Evolutionary conservation across 1,140 invertebrate genomes (phyloP).

Genomic region (Tetragonula clypearis): DNA sequence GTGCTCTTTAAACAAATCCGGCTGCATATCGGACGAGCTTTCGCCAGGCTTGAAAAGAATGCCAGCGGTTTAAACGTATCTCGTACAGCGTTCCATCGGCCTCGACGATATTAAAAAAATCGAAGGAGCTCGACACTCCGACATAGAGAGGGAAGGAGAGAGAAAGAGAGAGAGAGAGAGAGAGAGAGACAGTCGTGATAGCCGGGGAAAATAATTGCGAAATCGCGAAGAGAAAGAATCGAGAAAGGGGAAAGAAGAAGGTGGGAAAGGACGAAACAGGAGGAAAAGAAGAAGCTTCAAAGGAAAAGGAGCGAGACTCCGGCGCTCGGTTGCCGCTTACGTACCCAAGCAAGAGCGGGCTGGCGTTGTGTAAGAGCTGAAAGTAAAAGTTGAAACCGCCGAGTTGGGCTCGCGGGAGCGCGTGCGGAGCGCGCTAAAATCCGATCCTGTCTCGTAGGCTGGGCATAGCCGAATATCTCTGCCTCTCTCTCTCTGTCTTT

Average conservation of each 20-base stretch:
- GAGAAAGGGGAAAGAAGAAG: not conserved
- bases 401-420: slow-evolving; percentile 73
- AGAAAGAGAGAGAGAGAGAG: not conserved
- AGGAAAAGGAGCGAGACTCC: slow-evolving; percentile 33
- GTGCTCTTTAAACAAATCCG: slow-evolving; percentile 27
- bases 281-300: slow-evolving; percentile 40
- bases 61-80: too few species aligned
- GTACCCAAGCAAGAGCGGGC: slow-evolving; percentile 68
- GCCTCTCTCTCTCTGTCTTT: slow-evolving; percentile 12
- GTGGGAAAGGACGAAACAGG: not conserved
- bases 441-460: slow-evolving; percentile 71
- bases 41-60: too few species aligned
- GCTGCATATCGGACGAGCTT: not conserved
- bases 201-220: not conserved
- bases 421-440: slow-evolving; percentile 78
- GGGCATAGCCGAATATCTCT: slow-evolving; percentile 73
- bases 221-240: not conserved
- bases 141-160: not conserved
- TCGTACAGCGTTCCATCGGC: not conserved
- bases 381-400: slow-evolving; percentile 82
- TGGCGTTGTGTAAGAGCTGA: slow-evolving; percentile 81
- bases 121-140: not conserved
- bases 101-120: not conserved
- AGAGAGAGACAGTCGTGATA: not conserved
- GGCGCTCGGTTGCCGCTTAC: slow-evolving; percentile 59